These are phyloP conservation scores for Tetramorium bicarinatum DNA, from an alignment of 2,888 invertebrate genomes.

Conservation along the genomic window DNA sequence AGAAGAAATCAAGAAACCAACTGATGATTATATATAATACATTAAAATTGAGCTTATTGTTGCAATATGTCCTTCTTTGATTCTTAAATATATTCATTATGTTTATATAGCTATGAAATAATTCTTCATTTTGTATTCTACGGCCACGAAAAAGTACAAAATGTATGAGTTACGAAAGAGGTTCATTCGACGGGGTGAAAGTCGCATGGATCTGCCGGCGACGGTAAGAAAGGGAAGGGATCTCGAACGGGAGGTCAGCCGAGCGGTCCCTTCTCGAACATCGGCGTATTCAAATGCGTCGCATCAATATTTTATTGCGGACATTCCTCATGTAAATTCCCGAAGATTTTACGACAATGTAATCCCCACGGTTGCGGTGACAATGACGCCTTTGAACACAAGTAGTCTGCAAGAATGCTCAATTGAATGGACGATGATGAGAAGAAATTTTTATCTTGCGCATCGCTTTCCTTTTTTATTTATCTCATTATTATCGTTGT, in stretches of 20 bases:
- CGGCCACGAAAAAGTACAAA: neutral
- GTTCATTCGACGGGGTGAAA: slow-evolving; percentile 32
- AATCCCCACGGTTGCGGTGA: slow-evolving; percentile 80
- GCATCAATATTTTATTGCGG: slow-evolving; percentile 83
- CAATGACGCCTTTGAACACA: slow-evolving; percentile 64
- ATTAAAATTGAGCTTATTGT: neutral
- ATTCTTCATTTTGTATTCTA: slow-evolving; percentile 17
- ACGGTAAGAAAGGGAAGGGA: slow-evolving; percentile 33
- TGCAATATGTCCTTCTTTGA: neutral
- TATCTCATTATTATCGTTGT: slow-evolving; percentile 12
- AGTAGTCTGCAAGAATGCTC: slow-evolving; percentile 56
- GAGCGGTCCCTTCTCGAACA: slow-evolving; percentile 52
- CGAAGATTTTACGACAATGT: slow-evolving; percentile 83
- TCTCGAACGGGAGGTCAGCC: slow-evolving; percentile 64
- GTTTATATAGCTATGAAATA: slow-evolving; percentile 14
- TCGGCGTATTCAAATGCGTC: slow-evolving; percentile 76
- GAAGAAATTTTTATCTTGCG: slow-evolving; percentile 66
- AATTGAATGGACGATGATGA: slow-evolving; percentile 63
- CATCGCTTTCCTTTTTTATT: slow-evolving; percentile 48
- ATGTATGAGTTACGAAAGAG: slow-evolving; percentile 18
- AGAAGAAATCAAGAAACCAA: neutral
- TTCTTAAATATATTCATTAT: neutral
- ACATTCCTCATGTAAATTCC: slow-evolving; percentile 84
- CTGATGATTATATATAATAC: neutral
- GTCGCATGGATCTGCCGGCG: slow-evolving; percentile 24